phyloP scores from a whole-genome alignment of 1,140 invertebrate genomes.

The Aphaenogaster ashmeadi region DNA sequence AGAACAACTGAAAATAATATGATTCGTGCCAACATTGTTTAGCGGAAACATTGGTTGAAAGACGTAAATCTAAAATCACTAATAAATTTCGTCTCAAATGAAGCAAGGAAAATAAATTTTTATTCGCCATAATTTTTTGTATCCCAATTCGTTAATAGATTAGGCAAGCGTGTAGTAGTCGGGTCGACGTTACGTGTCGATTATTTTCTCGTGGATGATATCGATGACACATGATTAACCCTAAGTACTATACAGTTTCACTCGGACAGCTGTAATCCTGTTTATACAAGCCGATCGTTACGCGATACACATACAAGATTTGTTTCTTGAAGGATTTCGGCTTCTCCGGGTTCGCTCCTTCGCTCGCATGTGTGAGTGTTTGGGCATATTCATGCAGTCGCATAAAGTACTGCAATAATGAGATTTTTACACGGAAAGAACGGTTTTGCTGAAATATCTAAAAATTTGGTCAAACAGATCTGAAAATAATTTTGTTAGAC shows the following conservation, averaged over 20 bases:
- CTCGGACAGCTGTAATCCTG: constrained; percentile 69
- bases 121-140: background rate
- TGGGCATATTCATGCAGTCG: background rate
- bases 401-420: background rate
- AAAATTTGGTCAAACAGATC: no score
- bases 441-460: no score
- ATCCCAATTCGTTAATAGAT: background rate
- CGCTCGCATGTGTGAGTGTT: constrained; percentile 2
- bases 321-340: constrained; percentile 37
- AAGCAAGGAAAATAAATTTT: background rate
- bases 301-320: constrained; percentile 22
- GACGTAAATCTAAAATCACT: background rate
- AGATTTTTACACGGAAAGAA: background rate
- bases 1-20: constrained; percentile 20
- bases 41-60: background rate
- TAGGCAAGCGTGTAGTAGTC: background rate
- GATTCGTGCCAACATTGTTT: background rate
- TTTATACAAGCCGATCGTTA: constrained; percentile 53
- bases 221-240: constrained; percentile 61
- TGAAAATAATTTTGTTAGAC: no score
- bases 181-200: background rate
- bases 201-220: constrained; percentile 26
- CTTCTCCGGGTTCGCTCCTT: background rate
- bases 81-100: background rate
- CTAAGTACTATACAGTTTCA: constrained; percentile 44